These are phyloP conservation scores for Pocillopora verrucosa DNA, from an alignment of 64 coral and sea anemone genomes.

Conservation along the genomic window DNA sequence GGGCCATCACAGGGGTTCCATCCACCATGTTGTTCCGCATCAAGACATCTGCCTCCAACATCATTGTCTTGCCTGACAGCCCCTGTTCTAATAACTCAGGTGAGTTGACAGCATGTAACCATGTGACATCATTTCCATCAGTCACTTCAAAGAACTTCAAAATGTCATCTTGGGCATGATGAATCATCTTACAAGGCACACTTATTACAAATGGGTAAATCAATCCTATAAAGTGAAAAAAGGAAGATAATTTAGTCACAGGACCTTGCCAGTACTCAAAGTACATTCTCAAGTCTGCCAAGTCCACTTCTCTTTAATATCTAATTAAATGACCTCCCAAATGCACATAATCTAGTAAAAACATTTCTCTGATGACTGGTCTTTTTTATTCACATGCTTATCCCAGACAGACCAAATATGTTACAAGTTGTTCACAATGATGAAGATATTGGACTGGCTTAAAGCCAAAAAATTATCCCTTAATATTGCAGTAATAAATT, in stretches of 20 bases:
- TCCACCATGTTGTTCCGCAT: constrained; percentile 45
- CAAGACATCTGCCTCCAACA: constrained; percentile 84
- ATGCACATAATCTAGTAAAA: too few species aligned
- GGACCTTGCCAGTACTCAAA: too few species aligned
- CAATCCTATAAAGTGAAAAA: neutral
- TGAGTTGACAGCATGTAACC: constrained; percentile 75
- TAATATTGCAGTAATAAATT: too few species aligned
- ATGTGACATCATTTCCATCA: constrained; percentile 54
- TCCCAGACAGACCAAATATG: too few species aligned
- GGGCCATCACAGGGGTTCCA: constrained; percentile 76
- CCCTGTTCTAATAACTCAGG: constrained; percentile 40
- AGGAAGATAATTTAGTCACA: neutral
- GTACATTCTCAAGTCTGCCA: too few species aligned
- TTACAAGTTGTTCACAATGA: too few species aligned
- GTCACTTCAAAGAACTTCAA: neutral
- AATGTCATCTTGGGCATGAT: neutral
- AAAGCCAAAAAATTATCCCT: too few species aligned
- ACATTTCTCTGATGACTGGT: too few species aligned
- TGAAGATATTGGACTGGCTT: too few species aligned
- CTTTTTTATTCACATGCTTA: too few species aligned
- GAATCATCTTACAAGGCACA: neutral
- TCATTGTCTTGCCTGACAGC: constrained; percentile 43
- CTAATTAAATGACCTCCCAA: too few species aligned
- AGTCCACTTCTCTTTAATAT: too few species aligned
- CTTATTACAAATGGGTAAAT: neutral